Conservation (phyloP, 2,888 invertebrate species). For the Pseudanteris insignis region DNA sequence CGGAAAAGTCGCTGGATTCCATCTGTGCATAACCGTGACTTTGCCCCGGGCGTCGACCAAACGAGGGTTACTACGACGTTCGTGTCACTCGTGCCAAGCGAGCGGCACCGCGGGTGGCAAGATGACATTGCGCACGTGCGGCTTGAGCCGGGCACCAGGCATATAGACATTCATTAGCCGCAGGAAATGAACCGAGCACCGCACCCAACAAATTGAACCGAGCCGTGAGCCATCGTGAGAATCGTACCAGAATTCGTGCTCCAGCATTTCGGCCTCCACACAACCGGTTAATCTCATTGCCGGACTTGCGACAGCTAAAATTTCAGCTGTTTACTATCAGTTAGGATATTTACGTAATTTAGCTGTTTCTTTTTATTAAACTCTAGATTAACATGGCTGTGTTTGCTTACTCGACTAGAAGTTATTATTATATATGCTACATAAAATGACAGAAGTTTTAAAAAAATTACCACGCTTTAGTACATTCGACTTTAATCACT, state of each 20-base stretch:
- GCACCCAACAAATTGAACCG: constrained; percentile 42
- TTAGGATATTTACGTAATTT: too few relatives aligned
- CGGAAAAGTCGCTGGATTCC: background rate
- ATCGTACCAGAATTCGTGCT: constrained; percentile 29
- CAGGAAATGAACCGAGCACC: constrained; percentile 64
- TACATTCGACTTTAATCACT: too few relatives aligned
- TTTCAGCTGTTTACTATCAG: too few relatives aligned
- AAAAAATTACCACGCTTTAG: too few relatives aligned
- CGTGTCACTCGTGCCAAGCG: constrained; percentile 13
- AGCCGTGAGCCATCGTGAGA: constrained; percentile 27
- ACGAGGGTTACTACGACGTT: background rate
- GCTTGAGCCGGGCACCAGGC: constrained; percentile 32
- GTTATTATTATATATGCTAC: too few relatives aligned
- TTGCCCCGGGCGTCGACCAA: too few relatives aligned
- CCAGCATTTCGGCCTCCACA: constrained; percentile 7
- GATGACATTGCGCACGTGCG: constrained; percentile 44
- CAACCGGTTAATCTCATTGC: constrained; percentile 12
- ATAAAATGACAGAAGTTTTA: too few relatives aligned
- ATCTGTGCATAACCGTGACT: background rate
- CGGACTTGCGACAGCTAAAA: background rate
- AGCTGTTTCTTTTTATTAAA: too few relatives aligned
- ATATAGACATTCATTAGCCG: constrained; percentile 62
- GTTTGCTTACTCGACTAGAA: too few relatives aligned
- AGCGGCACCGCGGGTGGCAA: constrained; percentile 33
- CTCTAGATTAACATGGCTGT: too few relatives aligned